Evolutionary conservation across 2,888 invertebrate genomes (phyloP), one percentile per base, ranked within the genome.

Genomic region (Hedychridium roseum): DNA sequence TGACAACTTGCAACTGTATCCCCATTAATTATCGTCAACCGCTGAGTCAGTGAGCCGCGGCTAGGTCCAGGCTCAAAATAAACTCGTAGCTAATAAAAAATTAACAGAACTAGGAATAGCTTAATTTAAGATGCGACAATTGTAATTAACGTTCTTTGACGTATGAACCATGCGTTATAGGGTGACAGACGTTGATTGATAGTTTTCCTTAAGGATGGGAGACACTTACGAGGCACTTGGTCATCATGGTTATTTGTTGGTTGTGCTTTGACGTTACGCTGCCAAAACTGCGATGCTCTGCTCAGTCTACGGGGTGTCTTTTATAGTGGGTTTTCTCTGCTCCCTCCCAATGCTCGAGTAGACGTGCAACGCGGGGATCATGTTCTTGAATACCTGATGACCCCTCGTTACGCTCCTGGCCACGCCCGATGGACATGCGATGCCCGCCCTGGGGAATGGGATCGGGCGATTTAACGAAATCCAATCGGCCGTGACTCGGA

Each of bases 201-300:
- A n/a, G n/a, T n/a, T n/a, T n/a, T n/a, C n/a, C n/a, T n/a, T n/a
- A n/a, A n/a, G n/a, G n/a, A n/a, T n/a, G n/a, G n/a, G n/a, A 7
- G 30, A 37, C 21, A 72, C 76, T 76, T 65, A 76, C 76, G 50
- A 75, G 48, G 61, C 67, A 61, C 62, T 74, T 74, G 68, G 64
- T 60, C 64, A 67, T 64, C 73, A 75, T 73, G 56, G 36, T 57
- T 50, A 51, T 56, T 43, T 18, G 46, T 40, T 43, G 60, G 53
- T 54, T 57, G n/a, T 44, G 45, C 36, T 56, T 55, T 51, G 57
- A 64, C 41, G 51, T 49, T 50, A 54, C 54, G 63, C 65, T 50
- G 52, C 16, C 43, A 58, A 57, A 62, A 71, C 73, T 74, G 74
- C 62, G 72, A 69, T 71, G 62, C 31, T 46, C 45, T 44, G n/a